Evolutionary conservation across 2,797 vertebrate genomes (phyloP).

Genomic region (Agapornis canus): DNA sequence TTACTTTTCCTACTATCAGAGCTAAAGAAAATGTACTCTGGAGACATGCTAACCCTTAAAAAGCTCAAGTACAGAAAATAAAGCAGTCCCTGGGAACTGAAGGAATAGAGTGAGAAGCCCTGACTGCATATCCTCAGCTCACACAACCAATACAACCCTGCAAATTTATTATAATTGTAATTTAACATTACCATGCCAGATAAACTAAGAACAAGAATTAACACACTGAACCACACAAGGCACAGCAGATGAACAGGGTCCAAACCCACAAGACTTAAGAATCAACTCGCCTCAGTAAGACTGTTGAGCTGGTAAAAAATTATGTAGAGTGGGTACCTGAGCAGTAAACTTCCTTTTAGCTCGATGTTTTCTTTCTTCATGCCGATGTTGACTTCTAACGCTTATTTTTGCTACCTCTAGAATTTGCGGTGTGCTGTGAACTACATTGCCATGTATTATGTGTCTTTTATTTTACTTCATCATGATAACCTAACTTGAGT

Average conservation of each 20-base stretch:
- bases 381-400: neutral
- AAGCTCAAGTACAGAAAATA: neutral
- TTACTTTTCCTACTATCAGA: neutral
- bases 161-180: neutral
- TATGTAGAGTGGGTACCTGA: neutral
- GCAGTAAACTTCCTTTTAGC: neutral
- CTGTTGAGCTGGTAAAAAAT: neutral
- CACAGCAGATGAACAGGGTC: neutral
- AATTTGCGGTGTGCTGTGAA: neutral
- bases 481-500: neutral
- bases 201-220: neutral
- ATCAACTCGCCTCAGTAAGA: neutral
- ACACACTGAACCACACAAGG: neutral
- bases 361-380: neutral
- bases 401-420: neutral
- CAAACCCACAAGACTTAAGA: neutral
- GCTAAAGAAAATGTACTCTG: neutral
- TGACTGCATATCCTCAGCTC: neutral
- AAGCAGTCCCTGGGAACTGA: neutral
- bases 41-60: neutral
- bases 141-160: neutral
- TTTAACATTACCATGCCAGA: neutral
- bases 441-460: neutral
- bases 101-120: neutral
- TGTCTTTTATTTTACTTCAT: neutral